Evolutionary conservation across 1,140 invertebrate genomes (phyloP), one percentile per base, ranked within the genome.

Genomic region (Druon quercuslanigerum): DNA sequence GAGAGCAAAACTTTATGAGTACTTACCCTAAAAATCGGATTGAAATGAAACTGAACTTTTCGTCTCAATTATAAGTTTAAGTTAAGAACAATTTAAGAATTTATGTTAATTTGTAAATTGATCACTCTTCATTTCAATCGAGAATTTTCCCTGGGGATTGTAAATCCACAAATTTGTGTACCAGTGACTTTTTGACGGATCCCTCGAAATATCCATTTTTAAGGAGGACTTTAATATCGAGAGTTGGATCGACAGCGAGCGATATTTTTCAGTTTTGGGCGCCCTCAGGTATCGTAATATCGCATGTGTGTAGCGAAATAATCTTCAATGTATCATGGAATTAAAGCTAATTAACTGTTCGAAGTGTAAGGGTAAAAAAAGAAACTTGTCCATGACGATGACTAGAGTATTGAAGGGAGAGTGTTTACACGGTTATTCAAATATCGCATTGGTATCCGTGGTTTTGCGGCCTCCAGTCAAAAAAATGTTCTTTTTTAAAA

Each of bases 241-340:
- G 14, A 54, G 11, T 54, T 54, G n/a, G n/a, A 54, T 54, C 52
- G 52, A 17, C 52, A 54, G 52, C 33, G 20, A 60, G 20, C 57
- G 57, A 60, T 40, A 60, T 60, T 60, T 13, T 60, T 60, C 4
- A 46, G 13, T 66, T 66, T 66, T 66, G 57, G 57, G 57, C 40
- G 40, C 60, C 33, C 25, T 66, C 46, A 25, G 33, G 40, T 66
- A 66, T 66, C 33, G 33, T 66, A 83, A 82, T 84, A 81, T 80
- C 81, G 79, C 82, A 84, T 83, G 81, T 84, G 82, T 86, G 82
- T 87, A 87, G 83, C 79, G 74, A 82, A 82, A 84, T 82, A 82
- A 81, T 82, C 83, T 77, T 82, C 82, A 82, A 82, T 86, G 80
- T 86, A 86, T 83, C 79, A 80, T 81, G 82, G 83, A 81, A 84